A percentile compares a stretch with the other conserved stretches of the same genome.
phyloP scores from a whole-genome alignment of 2,888 invertebrate species.

The Achlya flavicornis region DNA sequence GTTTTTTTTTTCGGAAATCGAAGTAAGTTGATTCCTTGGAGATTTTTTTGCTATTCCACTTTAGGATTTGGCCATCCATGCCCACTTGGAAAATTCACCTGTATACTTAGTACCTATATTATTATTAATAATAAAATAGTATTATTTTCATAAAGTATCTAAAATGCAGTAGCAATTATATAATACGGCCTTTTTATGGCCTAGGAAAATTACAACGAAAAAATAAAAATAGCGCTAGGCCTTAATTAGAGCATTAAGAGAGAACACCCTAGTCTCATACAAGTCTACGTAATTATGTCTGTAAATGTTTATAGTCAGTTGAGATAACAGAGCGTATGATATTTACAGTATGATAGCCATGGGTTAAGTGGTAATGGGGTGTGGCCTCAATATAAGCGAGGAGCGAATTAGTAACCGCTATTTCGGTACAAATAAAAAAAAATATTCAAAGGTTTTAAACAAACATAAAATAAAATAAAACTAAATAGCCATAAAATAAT shows the following conservation, averaged over 20 bases:
- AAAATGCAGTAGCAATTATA: too few species aligned
- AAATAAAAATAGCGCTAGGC: not conserved
- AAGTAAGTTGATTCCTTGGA: too few species aligned
- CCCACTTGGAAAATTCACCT: too few species aligned
- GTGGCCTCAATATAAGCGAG: conserved; percentile 22
- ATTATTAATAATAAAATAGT: too few species aligned
- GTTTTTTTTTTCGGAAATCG: too few species aligned
- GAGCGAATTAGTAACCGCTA: not conserved
- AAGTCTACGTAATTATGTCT: conserved; percentile 42
- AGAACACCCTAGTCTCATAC: not conserved
- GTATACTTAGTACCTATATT: too few species aligned
- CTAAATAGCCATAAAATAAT: too few species aligned
- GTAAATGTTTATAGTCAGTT: conserved; percentile 45
- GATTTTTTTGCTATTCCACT: too few species aligned
- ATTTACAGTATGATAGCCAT: conserved; percentile 51
- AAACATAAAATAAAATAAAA: not conserved
- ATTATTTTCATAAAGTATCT: too few species aligned
- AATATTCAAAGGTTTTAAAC: not conserved
- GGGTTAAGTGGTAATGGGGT: conserved; percentile 41
- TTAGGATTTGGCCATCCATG: too few species aligned
- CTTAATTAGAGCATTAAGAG: conserved; percentile 9
- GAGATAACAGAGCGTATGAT: conserved; percentile 50
- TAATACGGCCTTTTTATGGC: not conserved
- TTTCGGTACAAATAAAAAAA: too few species aligned
- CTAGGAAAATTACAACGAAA: not conserved